Conservation (phyloP, 2,888 invertebrate genomes). For the Copidosoma aretas region DNA sequence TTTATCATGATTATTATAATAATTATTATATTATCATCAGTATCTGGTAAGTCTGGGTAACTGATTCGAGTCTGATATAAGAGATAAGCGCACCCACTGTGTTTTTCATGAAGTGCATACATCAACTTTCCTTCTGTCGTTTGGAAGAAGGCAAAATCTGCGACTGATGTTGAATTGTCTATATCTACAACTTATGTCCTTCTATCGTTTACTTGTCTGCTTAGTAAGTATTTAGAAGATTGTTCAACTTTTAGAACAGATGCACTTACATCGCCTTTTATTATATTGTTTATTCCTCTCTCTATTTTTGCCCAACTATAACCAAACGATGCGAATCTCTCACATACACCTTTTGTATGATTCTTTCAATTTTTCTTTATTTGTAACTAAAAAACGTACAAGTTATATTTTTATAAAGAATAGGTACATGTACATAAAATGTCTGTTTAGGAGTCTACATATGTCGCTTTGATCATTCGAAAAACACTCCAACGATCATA, state of each 20-base stretch:
- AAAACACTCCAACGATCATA: too few species aligned
- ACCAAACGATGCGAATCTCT: constrained; percentile 46
- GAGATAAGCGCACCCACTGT: too few species aligned
- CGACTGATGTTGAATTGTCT: constrained; percentile 30
- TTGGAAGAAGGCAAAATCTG: constrained; percentile 32
- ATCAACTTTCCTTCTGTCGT: not conserved
- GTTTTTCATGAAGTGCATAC: too few species aligned
- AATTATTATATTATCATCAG: too few species aligned
- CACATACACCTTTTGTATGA: constrained; percentile 46
- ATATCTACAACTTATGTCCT: not conserved
- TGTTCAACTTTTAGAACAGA: too few species aligned
- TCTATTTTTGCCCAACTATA: constrained; percentile 47
- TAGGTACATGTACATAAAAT: constrained; percentile 34
- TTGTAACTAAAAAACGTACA: constrained; percentile 32
- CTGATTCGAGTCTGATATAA: constrained; percentile 21
- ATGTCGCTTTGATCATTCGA: constrained; percentile 1
- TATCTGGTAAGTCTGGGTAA: constrained; percentile 14
- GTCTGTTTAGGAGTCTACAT: constrained; percentile 33
- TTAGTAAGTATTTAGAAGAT: too few species aligned
- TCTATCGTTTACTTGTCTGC: too few species aligned
- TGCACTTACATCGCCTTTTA: not conserved
- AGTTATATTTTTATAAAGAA: constrained; percentile 35
- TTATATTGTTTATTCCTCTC: constrained; percentile 38
- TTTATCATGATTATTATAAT: constrained; percentile 1
- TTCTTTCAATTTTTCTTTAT: constrained; percentile 27